Conservation (phyloP, 2,113 vertebrate species). For the Eurystomus gularis region DNA sequence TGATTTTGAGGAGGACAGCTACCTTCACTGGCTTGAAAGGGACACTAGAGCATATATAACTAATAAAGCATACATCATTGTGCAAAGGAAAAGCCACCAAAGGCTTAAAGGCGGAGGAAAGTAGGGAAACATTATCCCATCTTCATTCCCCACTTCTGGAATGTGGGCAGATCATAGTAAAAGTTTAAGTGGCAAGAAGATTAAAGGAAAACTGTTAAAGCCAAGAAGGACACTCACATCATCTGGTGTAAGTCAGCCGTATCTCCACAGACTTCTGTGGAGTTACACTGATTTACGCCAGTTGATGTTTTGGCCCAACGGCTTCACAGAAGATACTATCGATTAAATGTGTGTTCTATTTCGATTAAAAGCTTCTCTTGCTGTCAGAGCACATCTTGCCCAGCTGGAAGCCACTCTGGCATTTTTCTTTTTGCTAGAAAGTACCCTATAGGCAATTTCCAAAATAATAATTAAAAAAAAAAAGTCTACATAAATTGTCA, state of each 20-base stretch:
- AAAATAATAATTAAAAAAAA: not conserved
- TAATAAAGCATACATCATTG: not conserved
- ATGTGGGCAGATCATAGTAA: constrained; percentile 61
- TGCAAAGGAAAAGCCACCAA: not conserved
- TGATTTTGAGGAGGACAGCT: constrained; percentile 2
- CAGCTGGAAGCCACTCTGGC: constrained; percentile 46
- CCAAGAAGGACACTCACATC: constrained; percentile 52
- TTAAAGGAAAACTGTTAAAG: constrained; percentile 65
- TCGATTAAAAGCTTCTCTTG: not conserved
- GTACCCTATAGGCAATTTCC: constrained; percentile 42
- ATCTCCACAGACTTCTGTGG: not conserved
- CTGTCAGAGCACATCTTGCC: constrained; percentile 25
- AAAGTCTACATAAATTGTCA: not conserved
- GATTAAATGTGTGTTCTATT: constrained; percentile 23
- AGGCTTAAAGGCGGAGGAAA: constrained; percentile 72
- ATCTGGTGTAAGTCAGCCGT: constrained; percentile 36
- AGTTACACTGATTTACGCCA: constrained; percentile 35
- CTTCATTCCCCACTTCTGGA: constrained; percentile 48
- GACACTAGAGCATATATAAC: not conserved
- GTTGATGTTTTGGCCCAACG: not conserved
- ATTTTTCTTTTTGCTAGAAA: constrained; percentile 48
- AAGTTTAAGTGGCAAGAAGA: constrained; percentile 58
- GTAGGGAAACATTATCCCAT: constrained; percentile 51
- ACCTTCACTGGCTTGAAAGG: not conserved
- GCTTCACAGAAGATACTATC: constrained; percentile 29